Evolutionary conservation across 2,113 vertebrate species (phyloP), one percentile per base, ranked within the genome.

Genomic region (Hippocampus zosterae): DNA sequence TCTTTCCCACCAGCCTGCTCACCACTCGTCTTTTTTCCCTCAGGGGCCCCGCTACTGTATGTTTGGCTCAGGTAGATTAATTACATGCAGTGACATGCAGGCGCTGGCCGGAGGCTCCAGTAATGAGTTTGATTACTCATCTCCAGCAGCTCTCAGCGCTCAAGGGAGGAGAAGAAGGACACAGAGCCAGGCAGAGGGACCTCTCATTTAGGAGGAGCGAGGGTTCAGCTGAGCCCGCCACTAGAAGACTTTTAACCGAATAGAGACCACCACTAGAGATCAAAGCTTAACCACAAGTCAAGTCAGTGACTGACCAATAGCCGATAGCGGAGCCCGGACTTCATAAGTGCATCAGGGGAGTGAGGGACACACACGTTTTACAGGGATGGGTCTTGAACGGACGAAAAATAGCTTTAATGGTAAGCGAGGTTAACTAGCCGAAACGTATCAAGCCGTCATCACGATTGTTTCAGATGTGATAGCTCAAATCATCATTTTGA

Each of bases 111-210:
- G 78, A 85, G 88, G 87, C 85, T 86, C 74, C 80, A 73, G 81
- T 91, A 91, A 91, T 91, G 89, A 88, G 84, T 88, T 86, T 88
- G 85, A 89, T 91, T 88, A 89, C 85, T 91, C 89, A 91, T 91
- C 82, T 89, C 82, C 82, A 86, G 83, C 83, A 83, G 84, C 79
- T 84, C 63, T 16, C 40, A 79, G 80, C 10, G 37, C 81, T 86
- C 78, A 70, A 76, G 85, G 84, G 82, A 82, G 85, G 78, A 29
- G 73, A 72, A 78, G 68, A 72, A 60, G 81, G 84, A 79, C 61
- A 68, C 71, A 71, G 52, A 80, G 84, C 81, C 77, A 13, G 78
- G 76, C 68, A 69, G 42, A 81, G 80, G 65, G 66, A 70, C 70
- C 60, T 52, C 77, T 82, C 78, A 33, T 72, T 65, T 1, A 68